A percentile compares a stretch with the other conserved stretches of the same genome.
These are phyloP conservation scores for Diaperis boleti DNA, from an alignment of 2,888 invertebrate genomes.

Conservation along the genomic window DNA sequence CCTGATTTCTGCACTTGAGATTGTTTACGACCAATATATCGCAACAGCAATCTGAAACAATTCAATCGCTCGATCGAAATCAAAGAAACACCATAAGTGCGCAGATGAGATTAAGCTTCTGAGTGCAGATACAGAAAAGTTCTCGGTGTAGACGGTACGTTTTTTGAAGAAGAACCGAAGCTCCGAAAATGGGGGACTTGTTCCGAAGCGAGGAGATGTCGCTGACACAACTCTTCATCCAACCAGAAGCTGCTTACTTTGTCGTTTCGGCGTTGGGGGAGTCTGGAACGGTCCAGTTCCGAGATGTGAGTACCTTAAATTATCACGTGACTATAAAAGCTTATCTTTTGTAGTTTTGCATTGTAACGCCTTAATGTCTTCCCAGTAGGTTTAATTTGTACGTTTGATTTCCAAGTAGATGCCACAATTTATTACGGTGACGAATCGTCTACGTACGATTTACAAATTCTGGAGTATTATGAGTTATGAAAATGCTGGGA, in stretches of 20 bases:
- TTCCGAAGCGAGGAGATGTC: slow-evolving; percentile 94
- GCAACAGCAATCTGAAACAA: not conserved
- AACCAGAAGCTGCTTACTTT: slow-evolving; percentile 94
- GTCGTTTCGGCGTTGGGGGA: slow-evolving; percentile 95
- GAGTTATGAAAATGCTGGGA: too few species aligned
- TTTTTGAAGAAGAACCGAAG: not conserved
- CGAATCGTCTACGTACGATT: too few species aligned
- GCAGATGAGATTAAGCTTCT: not conserved
- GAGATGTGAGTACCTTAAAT: slow-evolving; percentile 78
- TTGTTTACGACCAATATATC: not conserved
- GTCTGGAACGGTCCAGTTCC: slow-evolving; percentile 93
- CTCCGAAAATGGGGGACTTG: slow-evolving; percentile 82
- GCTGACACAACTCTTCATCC: slow-evolving; percentile 93
- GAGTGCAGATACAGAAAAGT: not conserved
- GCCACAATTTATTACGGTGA: too few species aligned
- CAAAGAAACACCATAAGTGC: not conserved
- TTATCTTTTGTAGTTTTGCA: too few species aligned
- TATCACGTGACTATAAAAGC: too few species aligned
- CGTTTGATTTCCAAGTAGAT: too few species aligned
- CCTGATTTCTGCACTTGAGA: not conserved
- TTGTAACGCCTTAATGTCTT: too few species aligned
- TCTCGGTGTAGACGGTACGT: not conserved
- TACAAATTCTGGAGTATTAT: too few species aligned
- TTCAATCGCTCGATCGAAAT: not conserved
- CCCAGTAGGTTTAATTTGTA: too few species aligned